Evolutionary conservation across 2,888 invertebrate species (phyloP).

Genomic region (Alloplasta piceator): DNA sequence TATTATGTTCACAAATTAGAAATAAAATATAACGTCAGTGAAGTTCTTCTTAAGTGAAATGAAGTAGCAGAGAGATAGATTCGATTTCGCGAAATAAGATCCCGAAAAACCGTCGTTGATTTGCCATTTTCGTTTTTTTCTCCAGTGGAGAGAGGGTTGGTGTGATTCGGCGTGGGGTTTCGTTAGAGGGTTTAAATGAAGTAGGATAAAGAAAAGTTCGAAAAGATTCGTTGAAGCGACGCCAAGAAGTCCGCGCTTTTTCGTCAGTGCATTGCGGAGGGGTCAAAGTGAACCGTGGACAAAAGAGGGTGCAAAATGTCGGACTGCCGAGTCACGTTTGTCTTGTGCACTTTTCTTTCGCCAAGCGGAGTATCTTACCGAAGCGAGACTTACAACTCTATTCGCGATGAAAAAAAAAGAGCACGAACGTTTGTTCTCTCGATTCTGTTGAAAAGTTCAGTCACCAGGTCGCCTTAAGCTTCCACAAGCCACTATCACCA

Average conservation of each 20-base stretch:
- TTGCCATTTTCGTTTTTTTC: neutral
- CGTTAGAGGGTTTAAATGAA: slow-evolving; percentile 45
- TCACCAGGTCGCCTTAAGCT: slow-evolving; percentile 11
- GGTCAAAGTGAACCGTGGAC: slow-evolving; percentile 74
- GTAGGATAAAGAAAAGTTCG: slow-evolving; percentile 74
- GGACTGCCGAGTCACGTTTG: slow-evolving; percentile 79
- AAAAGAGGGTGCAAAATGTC: slow-evolving; percentile 75
- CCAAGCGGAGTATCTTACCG: slow-evolving; percentile 48
- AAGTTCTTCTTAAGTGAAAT: no score
- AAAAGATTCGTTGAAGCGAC: slow-evolving; percentile 77
- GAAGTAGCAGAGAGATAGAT: no score
- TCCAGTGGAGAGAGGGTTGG: neutral
- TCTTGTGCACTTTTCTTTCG: slow-evolving; percentile 78
- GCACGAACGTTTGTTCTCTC: slow-evolving; percentile 78
- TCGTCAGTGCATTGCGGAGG: slow-evolving; percentile 3
- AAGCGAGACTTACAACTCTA: slow-evolving; percentile 43
- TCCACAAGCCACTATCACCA: slow-evolving; percentile 74
- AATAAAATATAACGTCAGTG: no score
- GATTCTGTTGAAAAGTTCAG: slow-evolving; percentile 71
- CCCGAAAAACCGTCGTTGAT: neutral
- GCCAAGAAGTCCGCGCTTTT: slow-evolving; percentile 71
- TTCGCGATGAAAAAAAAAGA: slow-evolving; percentile 19
- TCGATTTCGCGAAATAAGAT: no score
- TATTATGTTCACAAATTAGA: no score
- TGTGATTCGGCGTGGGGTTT: slow-evolving; percentile 23